Evolutionary conservation across 2,113 vertebrate species (phyloP), one percentile per base, ranked within the genome.

Genomic region (Anser cygnoides): DNA sequence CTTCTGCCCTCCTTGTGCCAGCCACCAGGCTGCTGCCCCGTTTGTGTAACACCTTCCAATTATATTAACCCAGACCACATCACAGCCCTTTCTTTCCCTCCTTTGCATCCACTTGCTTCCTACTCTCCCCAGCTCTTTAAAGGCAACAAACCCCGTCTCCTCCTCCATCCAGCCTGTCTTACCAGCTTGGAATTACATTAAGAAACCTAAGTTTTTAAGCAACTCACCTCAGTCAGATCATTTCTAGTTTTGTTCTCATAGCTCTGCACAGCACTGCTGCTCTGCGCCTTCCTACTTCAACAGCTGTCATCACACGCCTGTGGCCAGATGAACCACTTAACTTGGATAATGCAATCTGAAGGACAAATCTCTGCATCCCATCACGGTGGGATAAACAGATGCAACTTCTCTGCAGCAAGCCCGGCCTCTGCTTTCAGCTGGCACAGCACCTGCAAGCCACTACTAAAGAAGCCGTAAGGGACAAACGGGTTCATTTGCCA

Each of bases 161-260:
- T 84, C 67, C 65, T 74, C 55, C 79, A 89, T 9, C 65, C 52
- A 94, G 43, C 25, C 76, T 74, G 75, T 49, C 37, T 50, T 50
- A n/a, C 25, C 77, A 46, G 35, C 75, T 79, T 74, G 41, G 59
- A 78, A 55, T 5, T 77, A 46, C 76, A 70, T 50, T 74, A 84
- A 86, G 37, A 93, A 61, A 80, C 74, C 57, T 54, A 28, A 55
- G 10, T 17, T 89, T 95, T 91, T 89, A 67, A 63, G 86, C 80
- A 86, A 31, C 49, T 68, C 82, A 82, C 78, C 55, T 86, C 89
- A 90, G 85, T 52, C 54, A 59, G 68, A 67, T 71, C 7, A 63
- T 75, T 92, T 92, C 73, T 94, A 90, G 81, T 91, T 96, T 90
- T 93, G 57, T 13, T 73, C 10, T 33, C 59, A 26, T 0, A 81